Evolutionary conservation across 2,113 vertebrate species (phyloP), one percentile per base, ranked within the genome.

Genomic region (Cyanoliseus patagonus): DNA sequence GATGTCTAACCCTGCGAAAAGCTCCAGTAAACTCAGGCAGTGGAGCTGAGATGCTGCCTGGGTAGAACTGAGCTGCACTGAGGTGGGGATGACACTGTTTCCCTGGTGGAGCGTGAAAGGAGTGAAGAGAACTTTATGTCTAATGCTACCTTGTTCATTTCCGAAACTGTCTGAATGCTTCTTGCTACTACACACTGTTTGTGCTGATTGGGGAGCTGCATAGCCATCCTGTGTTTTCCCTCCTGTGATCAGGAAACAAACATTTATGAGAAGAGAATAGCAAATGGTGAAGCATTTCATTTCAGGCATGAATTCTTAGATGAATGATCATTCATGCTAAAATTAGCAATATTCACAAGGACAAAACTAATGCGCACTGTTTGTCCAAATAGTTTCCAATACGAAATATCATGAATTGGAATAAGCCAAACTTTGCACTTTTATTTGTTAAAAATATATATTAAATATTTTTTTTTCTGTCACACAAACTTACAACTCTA

Each of bases 291-390:
- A 92, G 51, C 24, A 66, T 74, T 92, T 85, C 9, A 72, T 88
- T 94, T 92, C 90, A 87, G 90, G 79, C 88, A 83, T 88, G 67
- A 89, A 83, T 93, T 87, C 67, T 79, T 69, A 89, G 33, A 70
- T 70, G 83, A 84, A 90, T 70, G 83, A 75, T 88, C 55, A 89
- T 83, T 83, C 3, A 1, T 57, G 84, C 73, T 78, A 92, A 92
- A 93, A 96, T 91, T 90, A 97, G 55, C 35, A 78, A 28, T 31
- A 57, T 14, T 75, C 22, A 62, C 41, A 37, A 55, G 47, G 35
- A 70, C 47, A 86, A 79, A 91, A 63, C 10, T 35, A 86, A 70
- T 37, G 35, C 25, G 13, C 61, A 61, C 18, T 5, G 39, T 27
- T 52, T 90, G 62, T 69, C 31, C 73, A 75, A 64, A 87, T 14